Percentiles rank a stretch among this genome's conserved stretches.
Conservation (phyloP, 2,888 invertebrate genomes). For the Dasysyrphus albostriatus region DNA sequence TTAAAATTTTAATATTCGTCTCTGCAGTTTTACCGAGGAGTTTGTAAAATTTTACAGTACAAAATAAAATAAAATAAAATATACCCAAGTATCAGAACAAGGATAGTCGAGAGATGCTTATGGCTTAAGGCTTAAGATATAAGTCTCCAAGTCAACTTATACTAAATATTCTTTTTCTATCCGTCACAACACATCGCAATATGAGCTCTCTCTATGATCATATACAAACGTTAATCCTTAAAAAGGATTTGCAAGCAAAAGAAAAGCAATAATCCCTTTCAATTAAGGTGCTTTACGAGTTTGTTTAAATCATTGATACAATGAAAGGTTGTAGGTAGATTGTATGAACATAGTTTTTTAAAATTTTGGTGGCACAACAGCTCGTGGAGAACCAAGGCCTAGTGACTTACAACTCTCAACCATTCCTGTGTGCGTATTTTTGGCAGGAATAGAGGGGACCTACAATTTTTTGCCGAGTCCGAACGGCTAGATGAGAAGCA, state of each 20-base stretch:
- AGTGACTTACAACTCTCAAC: no score
- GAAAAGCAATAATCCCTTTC: neutral
- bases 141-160: neutral
- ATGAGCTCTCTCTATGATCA: neutral
- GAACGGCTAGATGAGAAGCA: no score
- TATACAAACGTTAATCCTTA: neutral
- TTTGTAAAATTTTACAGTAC: neutral
- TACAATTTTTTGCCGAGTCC: no score
- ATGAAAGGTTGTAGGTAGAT: no score
- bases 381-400: no score
- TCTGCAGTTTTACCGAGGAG: neutral
- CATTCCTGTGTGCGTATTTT: no score
- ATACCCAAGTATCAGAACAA: neutral
- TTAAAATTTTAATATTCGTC: neutral
- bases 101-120: neutral
- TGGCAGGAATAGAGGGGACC: no score
- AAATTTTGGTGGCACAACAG: no score
- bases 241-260: neutral
- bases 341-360: no score
- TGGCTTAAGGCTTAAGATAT: neutral
- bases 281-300: neutral
- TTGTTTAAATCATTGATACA: no score
- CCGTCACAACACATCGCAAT: neutral
- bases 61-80: neutral
- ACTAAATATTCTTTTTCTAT: neutral